These are phyloP conservation scores for Mirounga angustirostris DNA, from an alignment of 2,113 vertebrate species.

Conservation along the genomic window DNA sequence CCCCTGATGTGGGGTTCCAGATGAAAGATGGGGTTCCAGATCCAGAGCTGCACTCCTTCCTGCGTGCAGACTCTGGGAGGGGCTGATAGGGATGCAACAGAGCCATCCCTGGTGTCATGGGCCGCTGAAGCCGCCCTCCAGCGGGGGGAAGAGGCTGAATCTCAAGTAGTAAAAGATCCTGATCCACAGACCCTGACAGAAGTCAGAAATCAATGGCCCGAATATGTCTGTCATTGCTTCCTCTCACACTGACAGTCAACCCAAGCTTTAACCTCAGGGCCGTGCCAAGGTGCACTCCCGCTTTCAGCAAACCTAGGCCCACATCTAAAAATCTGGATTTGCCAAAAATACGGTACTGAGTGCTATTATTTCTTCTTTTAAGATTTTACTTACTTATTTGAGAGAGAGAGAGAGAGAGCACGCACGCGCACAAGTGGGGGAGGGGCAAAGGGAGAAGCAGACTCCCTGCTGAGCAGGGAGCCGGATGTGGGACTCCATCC, in stretches of 20 bases:
- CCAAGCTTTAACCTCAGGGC: background rate
- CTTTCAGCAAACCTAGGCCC: background rate
- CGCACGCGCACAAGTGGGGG: too few relatives aligned
- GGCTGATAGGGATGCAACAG: rapidly evolving
- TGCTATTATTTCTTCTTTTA: background rate
- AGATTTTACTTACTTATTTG: too few relatives aligned
- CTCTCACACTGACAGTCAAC: background rate
- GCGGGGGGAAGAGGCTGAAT: background rate
- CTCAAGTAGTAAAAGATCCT: background rate
- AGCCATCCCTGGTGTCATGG: background rate
- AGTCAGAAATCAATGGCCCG: background rate
- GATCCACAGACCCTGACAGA: background rate
- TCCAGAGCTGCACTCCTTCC: background rate
- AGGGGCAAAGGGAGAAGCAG: too few relatives aligned
- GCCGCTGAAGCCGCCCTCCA: background rate
- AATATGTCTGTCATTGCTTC: background rate
- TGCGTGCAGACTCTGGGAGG: rapidly evolving
- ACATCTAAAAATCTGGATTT: background rate
- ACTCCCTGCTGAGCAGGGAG: too few relatives aligned
- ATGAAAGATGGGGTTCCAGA: background rate
- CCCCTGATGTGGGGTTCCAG: background rate
- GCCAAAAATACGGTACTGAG: background rate
- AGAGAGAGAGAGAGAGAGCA: too few relatives aligned
- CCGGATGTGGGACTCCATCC: rapidly evolving
- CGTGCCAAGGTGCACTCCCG: rapidly evolving